These are phyloP conservation scores for Opisthograptis luteolata DNA, from an alignment of 2,888 invertebrate species.

Conservation along the genomic window DNA sequence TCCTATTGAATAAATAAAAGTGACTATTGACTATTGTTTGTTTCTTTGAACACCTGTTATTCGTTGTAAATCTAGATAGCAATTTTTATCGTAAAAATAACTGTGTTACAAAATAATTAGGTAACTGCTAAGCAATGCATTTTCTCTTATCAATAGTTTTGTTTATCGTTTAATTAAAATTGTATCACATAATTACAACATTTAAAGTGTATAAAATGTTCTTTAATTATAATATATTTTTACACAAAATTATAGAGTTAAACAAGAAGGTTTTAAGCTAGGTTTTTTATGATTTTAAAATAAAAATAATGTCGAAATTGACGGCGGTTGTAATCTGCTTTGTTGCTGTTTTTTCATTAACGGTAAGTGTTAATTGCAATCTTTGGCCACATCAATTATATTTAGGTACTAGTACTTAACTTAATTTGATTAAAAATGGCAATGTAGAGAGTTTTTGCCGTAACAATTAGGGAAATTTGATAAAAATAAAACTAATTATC, in stretches of 20 bases:
- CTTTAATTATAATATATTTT: constrained; percentile 7
- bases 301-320: constrained; percentile 30
- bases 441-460: too few species aligned
- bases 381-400: too few species aligned
- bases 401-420: too few species aligned
- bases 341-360: constrained; percentile 28
- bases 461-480: too few species aligned
- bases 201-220: constrained; percentile 38
- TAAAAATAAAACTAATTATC: too few species aligned
- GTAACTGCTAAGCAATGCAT: constrained; percentile 11
- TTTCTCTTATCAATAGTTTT: constrained; percentile 21
- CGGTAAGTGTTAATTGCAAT: constrained; percentile 27
- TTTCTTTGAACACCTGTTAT: too few species aligned
- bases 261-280: constrained; percentile 1
- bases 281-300: constrained; percentile 24
- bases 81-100: not conserved
- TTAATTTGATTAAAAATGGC: too few species aligned
- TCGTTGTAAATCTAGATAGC: not conserved
- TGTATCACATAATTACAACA: constrained; percentile 30
- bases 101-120: constrained; percentile 26
- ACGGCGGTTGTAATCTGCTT: constrained; percentile 21
- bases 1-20: too few species aligned
- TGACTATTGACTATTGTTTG: too few species aligned
- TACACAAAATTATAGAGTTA: constrained; percentile 7
- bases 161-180: constrained; percentile 17